Evolutionary conservation across 2,888 invertebrate genomes (phyloP).

Genomic region (Xestia ashworthii): DNA sequence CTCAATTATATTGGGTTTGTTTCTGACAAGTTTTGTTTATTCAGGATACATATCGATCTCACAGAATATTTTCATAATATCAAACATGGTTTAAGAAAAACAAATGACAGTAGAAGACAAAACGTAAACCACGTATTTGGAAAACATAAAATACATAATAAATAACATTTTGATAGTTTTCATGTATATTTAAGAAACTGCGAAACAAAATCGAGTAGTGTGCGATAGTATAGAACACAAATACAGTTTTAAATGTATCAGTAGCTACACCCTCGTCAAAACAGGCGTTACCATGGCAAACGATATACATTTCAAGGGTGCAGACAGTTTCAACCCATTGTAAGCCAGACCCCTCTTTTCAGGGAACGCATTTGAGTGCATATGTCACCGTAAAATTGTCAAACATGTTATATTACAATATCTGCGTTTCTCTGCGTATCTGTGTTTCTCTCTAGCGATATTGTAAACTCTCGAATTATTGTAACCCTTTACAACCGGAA

Average conservation of each 20-base stretch:
- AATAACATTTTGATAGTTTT: slow-evolving; percentile 10
- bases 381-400: too few species aligned
- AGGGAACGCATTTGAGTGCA: slow-evolving; percentile 27
- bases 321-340: slow-evolving; percentile 38
- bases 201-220: neutral
- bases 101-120: neutral
- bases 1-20: slow-evolving; percentile 40
- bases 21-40: slow-evolving; percentile 31
- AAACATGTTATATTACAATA: too few species aligned
- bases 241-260: slow-evolving; percentile 70
- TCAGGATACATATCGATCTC: slow-evolving; percentile 21
- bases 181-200: slow-evolving; percentile 9
- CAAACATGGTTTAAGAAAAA: neutral
- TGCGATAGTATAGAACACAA: slow-evolving; percentile 53
- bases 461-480: too few species aligned
- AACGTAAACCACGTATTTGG: neutral
- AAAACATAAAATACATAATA: slow-evolving; percentile 1
- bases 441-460: too few species aligned
- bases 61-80: neutral
- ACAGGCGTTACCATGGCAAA: slow-evolving; percentile 64
- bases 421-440: too few species aligned
- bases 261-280: slow-evolving; percentile 71
- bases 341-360: slow-evolving; percentile 37
- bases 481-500: too few species aligned
- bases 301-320: slow-evolving; percentile 59